These are phyloP conservation scores for Trinorchestia longiramus DNA, from an alignment of 1,140 invertebrate genomes.

Conservation along the genomic window DNA sequence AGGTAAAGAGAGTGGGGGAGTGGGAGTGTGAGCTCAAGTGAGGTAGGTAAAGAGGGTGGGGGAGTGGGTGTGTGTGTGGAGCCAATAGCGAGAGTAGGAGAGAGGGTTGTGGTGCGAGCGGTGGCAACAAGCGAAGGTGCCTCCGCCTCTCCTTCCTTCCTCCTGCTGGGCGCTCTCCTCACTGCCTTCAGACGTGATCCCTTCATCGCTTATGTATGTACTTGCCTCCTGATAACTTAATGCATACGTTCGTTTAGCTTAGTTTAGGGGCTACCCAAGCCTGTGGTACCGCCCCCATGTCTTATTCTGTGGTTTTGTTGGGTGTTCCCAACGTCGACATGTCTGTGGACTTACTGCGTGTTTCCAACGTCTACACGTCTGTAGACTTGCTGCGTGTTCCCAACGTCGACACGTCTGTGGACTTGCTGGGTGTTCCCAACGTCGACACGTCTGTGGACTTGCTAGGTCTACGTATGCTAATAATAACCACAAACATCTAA, in stretches of 20 bases:
- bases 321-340: too few species aligned
- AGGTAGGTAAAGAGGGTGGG: slow-evolving; percentile 17
- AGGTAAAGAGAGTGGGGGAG: background rate
- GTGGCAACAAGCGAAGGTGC: background rate
- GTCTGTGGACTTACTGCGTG: too few species aligned
- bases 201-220: background rate
- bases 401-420: too few species aligned
- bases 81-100: background rate
- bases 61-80: background rate
- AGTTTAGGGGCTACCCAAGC: slow-evolving; percentile 3
- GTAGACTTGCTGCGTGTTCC: too few species aligned
- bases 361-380: too few species aligned
- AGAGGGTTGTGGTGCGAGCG: background rate
- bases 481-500: too few species aligned
- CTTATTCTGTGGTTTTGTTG: too few species aligned
- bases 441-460: too few species aligned
- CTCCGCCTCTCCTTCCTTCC: background rate
- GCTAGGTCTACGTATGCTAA: too few species aligned
- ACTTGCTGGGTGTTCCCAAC: too few species aligned
- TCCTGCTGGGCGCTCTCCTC: background rate
- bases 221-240: background rate
- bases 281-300: slow-evolving; percentile 41
- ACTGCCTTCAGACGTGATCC: background rate
- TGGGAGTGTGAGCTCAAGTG: background rate
- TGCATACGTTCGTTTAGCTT: background rate